Conservation (phyloP, 2,797 vertebrate species). For the Sitta carolinensis region DNA sequence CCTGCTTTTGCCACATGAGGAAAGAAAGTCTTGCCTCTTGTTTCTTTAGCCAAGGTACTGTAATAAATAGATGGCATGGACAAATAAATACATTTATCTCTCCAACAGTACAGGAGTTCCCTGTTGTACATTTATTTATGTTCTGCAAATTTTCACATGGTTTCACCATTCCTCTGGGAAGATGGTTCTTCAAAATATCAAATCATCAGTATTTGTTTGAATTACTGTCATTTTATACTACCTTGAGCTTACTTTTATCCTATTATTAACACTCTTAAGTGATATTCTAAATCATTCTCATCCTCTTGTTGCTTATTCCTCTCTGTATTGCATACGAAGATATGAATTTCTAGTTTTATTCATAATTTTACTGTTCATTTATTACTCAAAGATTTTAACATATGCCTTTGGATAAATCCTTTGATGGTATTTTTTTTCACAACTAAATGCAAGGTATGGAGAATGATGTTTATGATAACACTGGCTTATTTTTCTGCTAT, state of each 20-base stretch:
- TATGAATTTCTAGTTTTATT: background rate
- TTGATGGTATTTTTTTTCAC: background rate
- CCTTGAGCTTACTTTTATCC: background rate
- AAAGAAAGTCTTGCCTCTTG: background rate
- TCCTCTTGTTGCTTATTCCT: background rate
- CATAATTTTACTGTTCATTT: background rate
- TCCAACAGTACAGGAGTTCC: background rate
- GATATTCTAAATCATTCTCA: background rate
- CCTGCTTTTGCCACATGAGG: background rate
- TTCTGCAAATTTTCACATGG: background rate
- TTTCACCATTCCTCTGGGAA: background rate
- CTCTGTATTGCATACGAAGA: background rate
- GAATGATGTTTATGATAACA: background rate
- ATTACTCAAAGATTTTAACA: background rate
- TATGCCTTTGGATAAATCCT: background rate
- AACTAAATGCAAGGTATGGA: background rate
- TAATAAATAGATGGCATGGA: background rate
- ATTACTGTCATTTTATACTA: slow-evolving; percentile 13
- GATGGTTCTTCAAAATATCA: background rate
- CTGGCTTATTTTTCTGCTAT: background rate
- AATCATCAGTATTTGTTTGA: background rate
- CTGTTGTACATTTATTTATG: background rate
- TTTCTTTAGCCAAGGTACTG: background rate
- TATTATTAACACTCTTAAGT: background rate
- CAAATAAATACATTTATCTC: background rate